A percentile compares a stretch with the other conserved stretches of the same genome.
These are phyloP conservation scores for Corythornis vintsioides DNA, from an alignment of 2,113 vertebrate species.

Conservation along the genomic window DNA sequence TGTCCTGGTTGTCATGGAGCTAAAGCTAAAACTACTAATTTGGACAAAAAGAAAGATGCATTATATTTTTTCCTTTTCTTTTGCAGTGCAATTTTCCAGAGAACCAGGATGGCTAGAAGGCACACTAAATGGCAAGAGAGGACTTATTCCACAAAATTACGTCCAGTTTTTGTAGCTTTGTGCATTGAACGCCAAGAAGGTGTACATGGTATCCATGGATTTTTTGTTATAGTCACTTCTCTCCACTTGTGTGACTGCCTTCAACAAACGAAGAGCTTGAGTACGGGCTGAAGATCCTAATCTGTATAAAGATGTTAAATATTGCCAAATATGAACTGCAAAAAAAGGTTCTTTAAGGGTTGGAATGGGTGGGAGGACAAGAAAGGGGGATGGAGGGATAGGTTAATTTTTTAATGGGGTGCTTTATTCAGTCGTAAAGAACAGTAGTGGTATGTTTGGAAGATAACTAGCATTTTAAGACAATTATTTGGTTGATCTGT, in stretches of 20 bases:
- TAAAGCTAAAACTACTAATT: neutral
- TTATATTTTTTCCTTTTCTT: slow-evolving; percentile 42
- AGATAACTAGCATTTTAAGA: neutral
- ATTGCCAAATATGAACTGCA: slow-evolving; percentile 32
- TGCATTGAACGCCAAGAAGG: slow-evolving; percentile 33
- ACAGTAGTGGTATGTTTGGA: neutral
- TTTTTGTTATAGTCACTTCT: slow-evolving; percentile 63
- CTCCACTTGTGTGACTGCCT: slow-evolving; percentile 55
- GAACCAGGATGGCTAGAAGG: slow-evolving; percentile 98
- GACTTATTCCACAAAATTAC: slow-evolving; percentile 98
- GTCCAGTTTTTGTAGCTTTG: slow-evolving; percentile 89
- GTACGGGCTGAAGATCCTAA: slow-evolving; percentile 19
- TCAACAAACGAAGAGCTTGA: slow-evolving; percentile 51
- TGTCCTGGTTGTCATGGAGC: neutral
- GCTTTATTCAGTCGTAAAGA: neutral
- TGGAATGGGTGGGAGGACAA: neutral
- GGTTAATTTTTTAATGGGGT: neutral
- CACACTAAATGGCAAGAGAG: slow-evolving; percentile 92
- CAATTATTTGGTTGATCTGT: neutral
- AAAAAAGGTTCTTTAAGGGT: neutral
- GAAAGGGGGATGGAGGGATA: neutral
- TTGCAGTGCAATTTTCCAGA: slow-evolving; percentile 83
- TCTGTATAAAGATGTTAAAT: slow-evolving; percentile 10
- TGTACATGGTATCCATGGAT: slow-evolving; percentile 89
- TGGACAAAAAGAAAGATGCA: neutral